These are phyloP conservation scores for Chaetodon auriga DNA, from an alignment of 2,113 vertebrate genomes.

Conservation along the genomic window DNA sequence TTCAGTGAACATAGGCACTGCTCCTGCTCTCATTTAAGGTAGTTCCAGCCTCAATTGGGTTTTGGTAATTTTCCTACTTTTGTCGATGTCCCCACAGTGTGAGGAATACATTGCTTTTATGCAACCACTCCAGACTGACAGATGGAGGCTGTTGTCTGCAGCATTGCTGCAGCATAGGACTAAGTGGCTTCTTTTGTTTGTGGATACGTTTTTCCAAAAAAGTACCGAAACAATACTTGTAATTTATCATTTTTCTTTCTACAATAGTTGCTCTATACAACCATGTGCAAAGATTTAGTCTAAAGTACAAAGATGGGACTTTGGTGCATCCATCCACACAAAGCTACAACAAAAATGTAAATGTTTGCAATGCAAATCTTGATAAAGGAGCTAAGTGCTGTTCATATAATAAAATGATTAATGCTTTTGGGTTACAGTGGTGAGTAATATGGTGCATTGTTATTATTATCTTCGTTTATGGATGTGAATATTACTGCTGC, in stretches of 20 bases:
- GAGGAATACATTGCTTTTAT: not conserved
- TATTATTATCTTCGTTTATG: not conserved
- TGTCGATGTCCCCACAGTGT: too few species aligned
- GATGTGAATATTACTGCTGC: not conserved
- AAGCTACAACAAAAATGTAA: constrained; percentile 22
- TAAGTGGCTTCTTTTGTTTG: not conserved
- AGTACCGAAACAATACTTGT: not conserved
- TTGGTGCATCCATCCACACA: not conserved
- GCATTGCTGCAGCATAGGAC: not conserved
- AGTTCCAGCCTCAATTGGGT: not conserved
- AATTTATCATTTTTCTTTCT: not conserved
- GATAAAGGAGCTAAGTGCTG: not conserved
- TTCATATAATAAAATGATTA: not conserved
- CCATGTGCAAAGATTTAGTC: not conserved
- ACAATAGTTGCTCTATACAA: not conserved
- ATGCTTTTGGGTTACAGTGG: not conserved
- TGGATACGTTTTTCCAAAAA: not conserved
- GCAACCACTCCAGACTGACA: not conserved
- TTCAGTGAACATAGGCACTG: not conserved
- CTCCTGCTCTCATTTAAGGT: not conserved
- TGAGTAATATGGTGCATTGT: not conserved
- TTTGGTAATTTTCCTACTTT: not conserved
- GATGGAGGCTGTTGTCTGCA: too few species aligned
- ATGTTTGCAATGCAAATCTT: not conserved
- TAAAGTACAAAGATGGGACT: not conserved